Conservation (phyloP, 2,113 vertebrate species). For the Emydocephalus ijimae region DNA sequence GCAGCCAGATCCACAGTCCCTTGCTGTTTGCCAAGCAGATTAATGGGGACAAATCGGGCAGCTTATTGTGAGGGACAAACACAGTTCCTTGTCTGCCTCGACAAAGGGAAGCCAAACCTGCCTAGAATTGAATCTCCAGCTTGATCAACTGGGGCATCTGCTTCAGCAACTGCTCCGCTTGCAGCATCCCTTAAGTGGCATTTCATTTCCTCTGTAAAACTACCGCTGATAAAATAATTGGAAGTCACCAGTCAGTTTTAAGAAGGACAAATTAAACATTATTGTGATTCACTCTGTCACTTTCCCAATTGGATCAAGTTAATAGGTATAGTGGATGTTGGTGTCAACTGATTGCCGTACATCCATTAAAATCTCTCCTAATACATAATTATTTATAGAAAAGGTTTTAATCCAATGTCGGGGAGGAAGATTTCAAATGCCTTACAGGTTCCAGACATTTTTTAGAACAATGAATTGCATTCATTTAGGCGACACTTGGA, state of each 20-base stretch:
- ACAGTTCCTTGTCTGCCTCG: slow-evolving; percentile 53
- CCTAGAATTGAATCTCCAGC: slow-evolving; percentile 24
- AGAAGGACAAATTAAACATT: background rate
- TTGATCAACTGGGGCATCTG: slow-evolving; percentile 10
- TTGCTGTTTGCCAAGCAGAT: slow-evolving; percentile 70
- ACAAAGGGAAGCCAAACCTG: slow-evolving; percentile 24
- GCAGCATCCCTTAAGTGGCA: background rate
- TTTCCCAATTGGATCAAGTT: background rate
- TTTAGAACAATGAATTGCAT: background rate
- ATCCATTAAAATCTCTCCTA: background rate
- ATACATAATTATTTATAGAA: background rate
- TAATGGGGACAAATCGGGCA: slow-evolving; percentile 57
- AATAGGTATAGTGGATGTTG: background rate
- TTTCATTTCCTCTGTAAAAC: background rate
- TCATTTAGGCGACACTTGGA: background rate
- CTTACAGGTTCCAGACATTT: background rate
- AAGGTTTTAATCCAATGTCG: background rate
- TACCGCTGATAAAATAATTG: slow-evolving; percentile 18
- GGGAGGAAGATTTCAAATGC: background rate
- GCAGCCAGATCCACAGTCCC: background rate
- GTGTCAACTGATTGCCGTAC: background rate
- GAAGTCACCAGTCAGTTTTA: background rate
- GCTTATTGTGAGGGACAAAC: slow-evolving; percentile 59
- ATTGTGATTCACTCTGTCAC: background rate
- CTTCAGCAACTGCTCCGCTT: background rate